Percentiles rank a stretch among this genome's conserved stretches.
These are phyloP conservation scores for Spinibarbus caldwelli DNA, from an alignment of 2,797 vertebrate species.

Conservation along the genomic window DNA sequence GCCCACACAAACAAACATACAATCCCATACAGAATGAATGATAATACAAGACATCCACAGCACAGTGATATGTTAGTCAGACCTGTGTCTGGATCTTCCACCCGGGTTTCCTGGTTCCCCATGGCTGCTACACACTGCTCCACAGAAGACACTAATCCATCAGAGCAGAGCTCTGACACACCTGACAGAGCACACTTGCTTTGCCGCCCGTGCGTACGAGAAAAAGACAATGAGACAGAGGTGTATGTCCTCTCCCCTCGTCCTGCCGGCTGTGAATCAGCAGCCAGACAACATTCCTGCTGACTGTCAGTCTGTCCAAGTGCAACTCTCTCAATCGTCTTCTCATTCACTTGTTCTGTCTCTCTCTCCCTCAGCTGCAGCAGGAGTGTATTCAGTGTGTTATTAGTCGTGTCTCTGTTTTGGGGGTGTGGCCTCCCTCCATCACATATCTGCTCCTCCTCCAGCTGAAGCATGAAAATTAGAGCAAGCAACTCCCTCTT, in stretches of 20 bases:
- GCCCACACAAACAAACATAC: conserved; percentile 39
- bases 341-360: conserved; percentile 29
- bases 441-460: conserved; percentile 40
- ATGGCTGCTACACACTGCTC: conserved; percentile 71
- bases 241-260: conserved; percentile 10
- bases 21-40: conserved; percentile 38
- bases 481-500: conserved; percentile 20
- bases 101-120: conserved; percentile 93
- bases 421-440: conserved; percentile 57
- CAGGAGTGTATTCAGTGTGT: conserved; percentile 69
- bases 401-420: conserved; percentile 78
- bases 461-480: conserved; percentile 20
- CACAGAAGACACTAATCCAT: conserved; percentile 58
- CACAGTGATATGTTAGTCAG: conserved; percentile 70
- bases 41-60: neutral
- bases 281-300: conserved; percentile 29
- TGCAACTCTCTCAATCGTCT: conserved; percentile 8
- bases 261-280: conserved; percentile 26
- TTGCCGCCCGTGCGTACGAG: neutral
- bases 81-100: conserved; percentile 92
- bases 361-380: conserved; percentile 39
- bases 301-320: conserved; percentile 12
- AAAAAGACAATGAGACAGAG: too few species aligned
- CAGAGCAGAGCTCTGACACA: conserved; percentile 24
- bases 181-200: conserved; percentile 25